Evolutionary conservation across 2,113 vertebrate species (phyloP).

Genomic region (Cavia porcellus): DNA sequence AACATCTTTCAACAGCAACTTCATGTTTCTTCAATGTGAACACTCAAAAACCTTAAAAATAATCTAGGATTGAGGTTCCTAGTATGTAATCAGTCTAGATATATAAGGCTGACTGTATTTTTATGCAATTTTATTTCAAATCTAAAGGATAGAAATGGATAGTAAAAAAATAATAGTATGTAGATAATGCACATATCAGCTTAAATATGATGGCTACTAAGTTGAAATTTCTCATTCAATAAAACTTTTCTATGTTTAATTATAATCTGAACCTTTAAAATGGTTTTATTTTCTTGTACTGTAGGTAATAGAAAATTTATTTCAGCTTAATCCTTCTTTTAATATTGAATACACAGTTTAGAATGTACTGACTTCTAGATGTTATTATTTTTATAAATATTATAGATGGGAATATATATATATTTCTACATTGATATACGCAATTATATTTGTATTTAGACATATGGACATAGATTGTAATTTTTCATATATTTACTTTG

Average conservation of each 20-base stretch:
- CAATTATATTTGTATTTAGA: neutral
- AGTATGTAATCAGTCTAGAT: constrained; percentile 70
- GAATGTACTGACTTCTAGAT: neutral
- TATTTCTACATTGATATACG: neutral
- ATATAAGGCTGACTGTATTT: constrained; percentile 59
- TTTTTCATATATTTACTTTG: neutral
- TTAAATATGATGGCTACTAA: constrained; percentile 63
- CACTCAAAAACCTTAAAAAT: constrained; percentile 71
- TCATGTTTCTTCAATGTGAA: constrained; percentile 53
- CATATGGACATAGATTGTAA: too few species aligned
- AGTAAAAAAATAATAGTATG: constrained; percentile 76
- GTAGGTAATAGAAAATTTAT: constrained; percentile 25
- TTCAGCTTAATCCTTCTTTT: neutral
- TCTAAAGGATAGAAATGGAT: constrained; percentile 77
- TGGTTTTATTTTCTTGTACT: neutral
- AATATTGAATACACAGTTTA: neutral
- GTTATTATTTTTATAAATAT: neutral
- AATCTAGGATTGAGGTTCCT: constrained; percentile 76
- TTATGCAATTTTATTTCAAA: constrained; percentile 73
- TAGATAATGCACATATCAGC: constrained; percentile 79
- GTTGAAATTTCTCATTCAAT: constrained; percentile 73
- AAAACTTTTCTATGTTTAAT: constrained; percentile 66
- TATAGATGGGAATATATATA: neutral
- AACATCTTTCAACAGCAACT: constrained; percentile 59
- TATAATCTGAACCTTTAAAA: constrained; percentile 58